These are phyloP conservation scores for Oreochromis tanganicae DNA, from an alignment of 2,113 vertebrate genomes.

Conservation along the genomic window DNA sequence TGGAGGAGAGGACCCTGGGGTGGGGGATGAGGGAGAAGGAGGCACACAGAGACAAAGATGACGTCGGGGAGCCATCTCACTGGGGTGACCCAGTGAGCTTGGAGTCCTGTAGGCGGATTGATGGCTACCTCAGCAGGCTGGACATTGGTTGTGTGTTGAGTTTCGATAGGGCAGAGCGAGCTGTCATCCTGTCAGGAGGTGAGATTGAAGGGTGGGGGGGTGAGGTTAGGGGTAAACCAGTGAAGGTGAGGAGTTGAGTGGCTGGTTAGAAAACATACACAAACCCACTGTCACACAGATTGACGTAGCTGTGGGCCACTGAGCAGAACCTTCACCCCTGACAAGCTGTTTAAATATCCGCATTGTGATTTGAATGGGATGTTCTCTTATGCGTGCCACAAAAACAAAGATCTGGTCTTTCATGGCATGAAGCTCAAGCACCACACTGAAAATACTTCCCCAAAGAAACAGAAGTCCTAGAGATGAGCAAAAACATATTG, in stretches of 20 bases:
- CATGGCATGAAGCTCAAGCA: background rate
- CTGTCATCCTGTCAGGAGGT: constrained; percentile 77
- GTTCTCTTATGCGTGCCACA: constrained; percentile 32
- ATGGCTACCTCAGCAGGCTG: constrained; percentile 62
- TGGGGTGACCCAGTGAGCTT: constrained; percentile 66
- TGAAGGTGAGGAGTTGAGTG: constrained; percentile 25
- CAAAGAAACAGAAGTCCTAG: background rate
- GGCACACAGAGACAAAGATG: constrained; percentile 13
- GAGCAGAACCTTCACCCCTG: constrained; percentile 68
- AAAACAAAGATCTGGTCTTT: constrained; percentile 11
- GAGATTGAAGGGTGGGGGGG: constrained; percentile 51
- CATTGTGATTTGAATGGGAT: constrained; percentile 16
- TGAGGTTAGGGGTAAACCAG: constrained; percentile 48
- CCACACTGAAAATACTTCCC: background rate
- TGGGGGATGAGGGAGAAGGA: constrained; percentile 21
- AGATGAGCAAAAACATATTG: background rate
- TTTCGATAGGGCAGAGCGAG: constrained; percentile 40
- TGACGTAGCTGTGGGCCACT: constrained; percentile 68
- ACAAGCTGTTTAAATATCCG: constrained; percentile 54
- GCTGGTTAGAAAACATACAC: constrained; percentile 26
- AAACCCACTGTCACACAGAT: constrained; percentile 54
- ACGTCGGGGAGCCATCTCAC: constrained; percentile 20
- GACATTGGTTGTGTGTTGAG: constrained; percentile 30
- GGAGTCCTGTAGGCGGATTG: constrained; percentile 61
- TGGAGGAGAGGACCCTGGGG: constrained; percentile 33